Base-by-base conservation (phyloP, 2,888 invertebrate species). In the Melanostoma scalare region DNA sequence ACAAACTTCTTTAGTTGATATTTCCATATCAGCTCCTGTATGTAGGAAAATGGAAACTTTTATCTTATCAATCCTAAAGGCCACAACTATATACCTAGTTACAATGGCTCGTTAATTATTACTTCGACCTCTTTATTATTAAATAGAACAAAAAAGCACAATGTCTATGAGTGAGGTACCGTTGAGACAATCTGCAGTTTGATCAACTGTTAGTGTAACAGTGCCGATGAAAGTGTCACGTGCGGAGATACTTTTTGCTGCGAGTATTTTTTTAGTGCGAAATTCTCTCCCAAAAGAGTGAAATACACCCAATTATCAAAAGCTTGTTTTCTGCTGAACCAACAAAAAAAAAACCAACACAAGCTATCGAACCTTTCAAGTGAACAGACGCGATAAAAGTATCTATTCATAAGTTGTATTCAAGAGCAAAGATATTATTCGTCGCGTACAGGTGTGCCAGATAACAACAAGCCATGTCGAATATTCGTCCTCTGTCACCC, bases 401-500 rank as follows among this genome's bases (percentile, higher is more conserved):
- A 53, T 35, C n/a, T 46, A 2, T 20, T 3, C 3, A 8, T 4
- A n/a, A 40, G 5, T 46, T 50, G 3, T 50, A 38, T 50, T 30
- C 9, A 31, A 50, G 20, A 20, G 20, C 20, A 20, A 0, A 20
- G 20, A 20, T 20, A 50, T 61, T 35, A 10, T 9, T 38, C 36
- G n/a, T 63, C 4, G 50, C 36, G 33, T 48, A 48, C 50, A 48
- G 48, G 48, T 61, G 60, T 33, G 35, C 40, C 10, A 46, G 10
- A 30, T n/a, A 50, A 4, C 20, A 6, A 46, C 3, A 9, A 46
- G 33, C 20, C 60, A 88, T 88, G 88, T 81, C 88, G n/a, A 87
- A 88, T 53, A 86, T 91, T 74, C 89, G 91, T 33, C 89, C 90
- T n/a, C 79, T 91, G 33, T 86, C 87, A 69, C 87, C 87, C 0